phyloP scores from a whole-genome alignment of 35 echinoderm and acorn worm species.

The Amphiura filiformis region DNA sequence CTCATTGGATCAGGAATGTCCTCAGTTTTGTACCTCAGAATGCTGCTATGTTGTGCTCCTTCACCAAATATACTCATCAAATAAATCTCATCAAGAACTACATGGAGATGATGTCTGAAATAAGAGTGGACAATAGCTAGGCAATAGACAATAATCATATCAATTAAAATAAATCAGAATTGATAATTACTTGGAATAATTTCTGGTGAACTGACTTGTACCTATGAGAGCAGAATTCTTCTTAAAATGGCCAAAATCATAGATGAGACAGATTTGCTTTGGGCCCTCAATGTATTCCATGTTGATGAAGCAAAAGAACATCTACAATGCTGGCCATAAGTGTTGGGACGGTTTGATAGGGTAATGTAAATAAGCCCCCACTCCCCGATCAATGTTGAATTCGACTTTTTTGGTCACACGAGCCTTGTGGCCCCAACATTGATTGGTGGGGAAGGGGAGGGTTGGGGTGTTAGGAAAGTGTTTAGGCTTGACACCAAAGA shows the following conservation, averaged over 20 bases:
- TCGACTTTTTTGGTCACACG: too few species aligned
- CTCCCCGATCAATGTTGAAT: too few species aligned
- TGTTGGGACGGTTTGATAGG: too few species aligned
- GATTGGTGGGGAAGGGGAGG: too few species aligned
- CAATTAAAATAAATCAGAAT: not conserved
- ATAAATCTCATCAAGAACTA: slow-evolving; percentile 48
- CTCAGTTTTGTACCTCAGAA: slow-evolving; percentile 30
- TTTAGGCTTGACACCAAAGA: too few species aligned
- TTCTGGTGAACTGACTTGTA: not conserved
- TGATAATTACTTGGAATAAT: not conserved
- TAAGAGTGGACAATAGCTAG: not conserved
- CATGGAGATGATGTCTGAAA: slow-evolving; percentile 36
- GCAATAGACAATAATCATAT: not conserved
- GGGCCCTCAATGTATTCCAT: too few species aligned
- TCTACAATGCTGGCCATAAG: too few species aligned
- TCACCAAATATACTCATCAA: slow-evolving; percentile 28
- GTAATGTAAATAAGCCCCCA: too few species aligned
- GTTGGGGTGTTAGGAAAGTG: too few species aligned
- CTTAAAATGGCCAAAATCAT: not conserved
- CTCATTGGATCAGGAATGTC: slow-evolving; percentile 46
- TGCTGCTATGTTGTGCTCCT: not conserved
- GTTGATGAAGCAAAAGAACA: too few species aligned
- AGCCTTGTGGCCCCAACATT: too few species aligned
- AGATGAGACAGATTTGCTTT: too few species aligned
- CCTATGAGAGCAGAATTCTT: not conserved